phyloP scores from a whole-genome alignment of 2,113 vertebrate genomes.

The Clarias gariepinus region DNA sequence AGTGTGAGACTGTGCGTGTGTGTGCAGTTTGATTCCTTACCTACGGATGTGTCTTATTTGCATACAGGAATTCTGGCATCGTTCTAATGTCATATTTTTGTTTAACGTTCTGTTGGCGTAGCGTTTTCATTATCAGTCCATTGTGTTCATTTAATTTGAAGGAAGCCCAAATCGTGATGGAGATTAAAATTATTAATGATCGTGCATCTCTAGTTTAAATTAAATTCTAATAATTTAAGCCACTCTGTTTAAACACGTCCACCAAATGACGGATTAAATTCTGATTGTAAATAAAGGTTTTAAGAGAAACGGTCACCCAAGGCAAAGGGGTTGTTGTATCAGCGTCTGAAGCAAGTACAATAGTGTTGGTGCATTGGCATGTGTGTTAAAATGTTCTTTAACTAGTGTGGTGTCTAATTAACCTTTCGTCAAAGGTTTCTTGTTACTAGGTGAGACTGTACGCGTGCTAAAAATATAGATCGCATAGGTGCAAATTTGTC shows the following conservation, averaged over 20 bases:
- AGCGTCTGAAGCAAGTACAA: not conserved
- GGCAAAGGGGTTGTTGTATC: not conserved
- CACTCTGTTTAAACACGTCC: not conserved
- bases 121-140: too few species aligned
- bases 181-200: too few species aligned
- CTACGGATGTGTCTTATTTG: too few species aligned
- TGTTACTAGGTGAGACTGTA: not conserved
- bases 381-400: not conserved
- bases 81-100: too few species aligned
- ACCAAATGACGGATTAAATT: not conserved
- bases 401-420: slow-evolving; percentile 13
- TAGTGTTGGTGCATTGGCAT: not conserved
- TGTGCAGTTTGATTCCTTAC: too few species aligned
- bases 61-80: too few species aligned
- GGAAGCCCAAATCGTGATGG: too few species aligned
- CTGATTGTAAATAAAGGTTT: not conserved
- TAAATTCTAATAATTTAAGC: not conserved
- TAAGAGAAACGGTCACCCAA: not conserved
- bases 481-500: not conserved
- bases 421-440: slow-evolving; percentile 16
- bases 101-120: too few species aligned
- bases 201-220: not conserved
- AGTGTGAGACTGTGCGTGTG: too few species aligned
- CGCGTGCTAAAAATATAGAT: not conserved
- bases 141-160: too few species aligned